A percentile compares a stretch with the other conserved stretches of the same genome.
These are phyloP conservation scores for Papilio xuthus DNA, from an alignment of 1,140 invertebrate species.

Conservation along the genomic window DNA sequence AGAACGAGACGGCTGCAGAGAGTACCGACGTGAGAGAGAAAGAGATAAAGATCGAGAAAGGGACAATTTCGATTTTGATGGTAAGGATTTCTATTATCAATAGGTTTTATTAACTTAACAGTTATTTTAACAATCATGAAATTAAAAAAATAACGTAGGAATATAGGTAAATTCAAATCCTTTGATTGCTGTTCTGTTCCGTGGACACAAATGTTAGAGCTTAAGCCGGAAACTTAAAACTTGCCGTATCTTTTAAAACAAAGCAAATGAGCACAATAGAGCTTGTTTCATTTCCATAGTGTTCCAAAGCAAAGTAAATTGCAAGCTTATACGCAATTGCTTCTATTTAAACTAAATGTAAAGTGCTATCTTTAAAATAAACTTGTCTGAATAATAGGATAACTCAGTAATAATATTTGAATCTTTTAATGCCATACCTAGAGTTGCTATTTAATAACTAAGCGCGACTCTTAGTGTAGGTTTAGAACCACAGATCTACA, in stretches of 20 bases:
- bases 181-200: background rate
- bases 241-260: conserved; percentile 14
- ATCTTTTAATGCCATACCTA: too few relatives aligned
- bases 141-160: background rate
- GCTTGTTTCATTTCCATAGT: conserved; percentile 11
- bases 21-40: conserved; percentile 66
- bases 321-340: conserved; percentile 14
- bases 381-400: too few relatives aligned
- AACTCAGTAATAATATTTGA: too few relatives aligned
- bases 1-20: conserved; percentile 58
- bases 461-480: too few relatives aligned
- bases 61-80: conserved; percentile 64
- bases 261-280: conserved; percentile 28
- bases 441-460: too few relatives aligned
- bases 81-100: conserved; percentile 42
- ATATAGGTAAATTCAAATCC: background rate
- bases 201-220: background rate
- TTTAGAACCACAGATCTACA: too few relatives aligned
- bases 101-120: background rate
- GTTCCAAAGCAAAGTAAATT: conserved; percentile 14
- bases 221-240: conserved; percentile 4
- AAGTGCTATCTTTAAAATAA: too few relatives aligned
- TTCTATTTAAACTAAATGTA: background rate
- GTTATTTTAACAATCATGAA: too few relatives aligned
- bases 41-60: conserved; percentile 61